These are phyloP conservation scores for Drosophila ohnishii DNA, from an alignment of 1,140 invertebrate species.

Conservation along the genomic window DNA sequence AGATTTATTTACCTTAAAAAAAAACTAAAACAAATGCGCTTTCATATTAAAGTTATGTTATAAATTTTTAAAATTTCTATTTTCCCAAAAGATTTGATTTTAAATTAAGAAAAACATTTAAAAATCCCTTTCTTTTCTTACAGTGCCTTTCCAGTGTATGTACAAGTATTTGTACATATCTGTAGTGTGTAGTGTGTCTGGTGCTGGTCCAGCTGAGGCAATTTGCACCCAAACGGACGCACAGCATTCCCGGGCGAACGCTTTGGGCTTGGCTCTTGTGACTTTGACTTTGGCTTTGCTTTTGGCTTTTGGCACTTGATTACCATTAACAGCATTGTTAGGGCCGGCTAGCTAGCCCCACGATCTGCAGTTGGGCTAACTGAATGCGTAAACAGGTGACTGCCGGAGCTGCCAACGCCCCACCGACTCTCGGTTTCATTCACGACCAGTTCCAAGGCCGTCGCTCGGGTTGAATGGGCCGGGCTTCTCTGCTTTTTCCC, in stretches of 20 bases:
- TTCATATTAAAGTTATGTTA: too few relatives aligned
- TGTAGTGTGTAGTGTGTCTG: background rate
- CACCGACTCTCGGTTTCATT: slow-evolving; percentile 46
- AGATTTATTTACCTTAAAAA: too few relatives aligned
- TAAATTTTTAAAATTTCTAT: too few relatives aligned
- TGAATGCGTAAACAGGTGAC: slow-evolving; percentile 43
- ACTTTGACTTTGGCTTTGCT: slow-evolving; percentile 51
- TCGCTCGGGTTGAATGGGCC: slow-evolving; percentile 7
- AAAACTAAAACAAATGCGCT: too few relatives aligned
- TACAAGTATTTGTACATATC: too few relatives aligned
- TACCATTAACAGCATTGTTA: slow-evolving; percentile 36
- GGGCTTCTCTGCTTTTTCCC: background rate
- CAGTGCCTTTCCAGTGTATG: background rate
- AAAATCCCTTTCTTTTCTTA: background rate
- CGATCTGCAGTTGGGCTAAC: slow-evolving; percentile 33
- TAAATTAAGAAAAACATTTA: background rate
- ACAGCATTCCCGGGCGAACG: slow-evolving; percentile 47
- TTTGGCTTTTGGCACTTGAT: slow-evolving; percentile 52
- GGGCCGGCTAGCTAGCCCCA: slow-evolving; percentile 14
- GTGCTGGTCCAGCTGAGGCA: slow-evolving; percentile 40
- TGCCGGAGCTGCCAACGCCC: background rate
- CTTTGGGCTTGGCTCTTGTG: slow-evolving; percentile 53
- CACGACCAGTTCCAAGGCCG: slow-evolving; percentile 30
- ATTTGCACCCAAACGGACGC: slow-evolving; percentile 58
- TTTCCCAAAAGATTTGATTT: too few relatives aligned